phyloP scores from a whole-genome alignment of 2,113 vertebrate species.

The Gopherus evgoodei region DNA sequence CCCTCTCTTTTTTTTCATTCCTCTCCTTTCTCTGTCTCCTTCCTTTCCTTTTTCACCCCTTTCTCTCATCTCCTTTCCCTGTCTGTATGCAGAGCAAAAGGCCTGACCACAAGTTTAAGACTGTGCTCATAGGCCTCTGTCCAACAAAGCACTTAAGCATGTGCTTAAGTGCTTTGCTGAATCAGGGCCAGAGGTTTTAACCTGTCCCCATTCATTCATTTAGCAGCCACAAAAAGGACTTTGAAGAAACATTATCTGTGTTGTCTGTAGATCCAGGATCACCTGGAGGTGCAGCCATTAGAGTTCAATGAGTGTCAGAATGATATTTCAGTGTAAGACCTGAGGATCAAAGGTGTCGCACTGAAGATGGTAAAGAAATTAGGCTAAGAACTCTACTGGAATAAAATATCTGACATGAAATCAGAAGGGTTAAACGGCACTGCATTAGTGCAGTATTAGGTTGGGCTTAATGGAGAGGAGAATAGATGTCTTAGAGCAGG shows the following conservation, averaged over 20 bases:
- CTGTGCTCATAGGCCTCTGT: accelerated
- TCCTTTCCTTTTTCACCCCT: not conserved
- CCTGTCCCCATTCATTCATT: not conserved
- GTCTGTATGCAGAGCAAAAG: not conserved
- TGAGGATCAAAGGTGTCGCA: not conserved
- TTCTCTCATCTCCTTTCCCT: not conserved
- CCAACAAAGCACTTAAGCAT: not conserved
- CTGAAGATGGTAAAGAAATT: not conserved
- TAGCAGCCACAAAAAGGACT: not conserved
- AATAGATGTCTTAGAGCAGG: not conserved
- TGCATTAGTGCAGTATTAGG: not conserved
- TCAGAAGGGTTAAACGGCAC: not conserved
- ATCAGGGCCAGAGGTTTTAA: not conserved
- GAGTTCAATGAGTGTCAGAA: not conserved
- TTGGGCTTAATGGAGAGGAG: not conserved
- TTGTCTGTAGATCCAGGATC: not conserved
- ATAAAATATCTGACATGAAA: accelerated
- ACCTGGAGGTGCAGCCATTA: not conserved
- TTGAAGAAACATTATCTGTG: not conserved
- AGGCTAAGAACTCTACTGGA: not conserved
- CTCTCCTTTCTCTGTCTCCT: not conserved
- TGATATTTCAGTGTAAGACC: not conserved
- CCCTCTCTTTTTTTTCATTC: not conserved
- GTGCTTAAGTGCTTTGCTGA: not conserved
- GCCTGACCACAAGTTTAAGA: not conserved